Evolutionary conservation across 37 sponge, comb jelly and placozoan species (phyloP), one percentile per base, ranked within the genome.

Genomic region (Cladorhizidae sp.): DNA sequence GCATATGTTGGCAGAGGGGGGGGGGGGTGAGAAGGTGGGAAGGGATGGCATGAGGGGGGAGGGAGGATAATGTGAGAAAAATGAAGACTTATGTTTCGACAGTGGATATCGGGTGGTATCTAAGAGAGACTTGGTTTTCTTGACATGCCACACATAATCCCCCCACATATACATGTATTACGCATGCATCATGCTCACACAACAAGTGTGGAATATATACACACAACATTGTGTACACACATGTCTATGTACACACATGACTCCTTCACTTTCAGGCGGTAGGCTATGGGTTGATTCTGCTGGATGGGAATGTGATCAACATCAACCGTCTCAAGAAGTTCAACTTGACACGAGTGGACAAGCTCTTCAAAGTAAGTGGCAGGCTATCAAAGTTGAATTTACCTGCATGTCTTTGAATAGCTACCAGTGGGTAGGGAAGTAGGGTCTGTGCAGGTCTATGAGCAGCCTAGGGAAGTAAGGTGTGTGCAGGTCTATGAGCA

Each of bases 281-380:
- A 25, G 96, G 93, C 50, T 95, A 91, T 83, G 92, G 93, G 26
- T 67, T 98, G 54, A 77, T 93, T 0, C 69, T 98, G 26, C 63
- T 96, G 72, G 95, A 97, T 56, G 88, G 95, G 0, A 92, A 89
- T 65, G 87, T 85, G 14, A 86, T 92, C 68, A 96, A 96, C 80
- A 84, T 97, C 29, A 88, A 97, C 80, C 85, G 83, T 57, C 83
- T 94, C 49, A 94, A 92, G 90, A 91, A 89, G 52, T 73, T 97
- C 43, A 92, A 86, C 73, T 57, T 97, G 3, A 22, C 67, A 25
- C 79, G 88, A 64, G 86, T 97, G n/a, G 97, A 97, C 80, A 82
- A 74, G 40, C 82, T 90, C 50, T 97, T 97, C 88, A 94, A 82
- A 64, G 95, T 87, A 9, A 45, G 49, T 45, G n/a, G n/a, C n/a